Evolutionary conservation across 1,140 invertebrate species (phyloP).

Genomic region (silkworm (Bombyx mori)): ASM3026992v2 NC_085113.1:10492501-10493000

Average conservation of each 20-base stretch:
- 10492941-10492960: slow-evolving; percentile 15
- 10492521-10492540: slow-evolving; percentile 77
- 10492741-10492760: slow-evolving; percentile 64
- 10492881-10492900: slow-evolving; percentile 35
- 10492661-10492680: slow-evolving; percentile 38
- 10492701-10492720: slow-evolving; percentile 54
- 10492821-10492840: slow-evolving; percentile 39
- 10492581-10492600: slow-evolving; percentile 81
- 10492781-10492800: slow-evolving; percentile 15
- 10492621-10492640: slow-evolving; percentile 78
- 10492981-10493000: slow-evolving; percentile 12
- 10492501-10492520: slow-evolving; percentile 81
- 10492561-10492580: slow-evolving; percentile 79
- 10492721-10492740: slow-evolving; percentile 44
- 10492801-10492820: slow-evolving; percentile 27
- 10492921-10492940: slow-evolving; percentile 24
- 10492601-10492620: slow-evolving; percentile 77
- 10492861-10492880: slow-evolving; percentile 27
- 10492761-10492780: slow-evolving; percentile 63
- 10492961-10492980: slow-evolving; percentile 15
- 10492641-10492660: slow-evolving; percentile 74
- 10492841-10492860: slow-evolving; percentile 40
- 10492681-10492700: slow-evolving; percentile 51
- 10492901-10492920: slow-evolving; percentile 23
- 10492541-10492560: slow-evolving; percentile 73